Evolutionary conservation across 35 echinoderm and acorn worm genomes (phyloP), one percentile per base, ranked within the genome.

Genomic region (Heliocidaris tuberculata): DNA sequence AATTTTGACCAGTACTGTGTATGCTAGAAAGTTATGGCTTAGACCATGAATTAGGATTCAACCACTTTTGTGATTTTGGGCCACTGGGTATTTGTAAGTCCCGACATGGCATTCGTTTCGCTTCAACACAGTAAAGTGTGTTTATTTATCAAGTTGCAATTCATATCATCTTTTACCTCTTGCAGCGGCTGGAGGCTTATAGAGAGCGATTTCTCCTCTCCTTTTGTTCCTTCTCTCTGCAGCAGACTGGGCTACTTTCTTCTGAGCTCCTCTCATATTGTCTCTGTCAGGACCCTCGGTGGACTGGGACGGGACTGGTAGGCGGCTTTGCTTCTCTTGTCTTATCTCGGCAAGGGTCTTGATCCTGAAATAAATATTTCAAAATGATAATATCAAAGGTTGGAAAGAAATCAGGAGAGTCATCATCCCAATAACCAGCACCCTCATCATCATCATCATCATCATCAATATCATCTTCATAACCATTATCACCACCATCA

Each of bases 131-230:
- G 50, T 52, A 52, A 52, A 52, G 0, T 52, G 6, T 52, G 50
- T 10, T 13, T 13, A 78, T 27, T n/a, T 78, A n/a, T n/a, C 17
- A n/a, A 24, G 65, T 27, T 24, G 27, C 19, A 78, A 78, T 29
- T n/a, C 21, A 27, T 0, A 27, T 78, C 65, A 78, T 48, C 7
- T 27, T 49, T 17, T 93, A 93, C 91, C 91, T 93, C 91, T 52
- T 48, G 91, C n/a, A 93, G 91, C 91, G 16, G 31, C 91, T 59
- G 91, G 91, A n/a, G 91, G 91, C 50, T 93, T 93, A 59, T 93
- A 93, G 48, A 93, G 50, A n/a, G 91, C 91, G 50, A 93, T 93
- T 31, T 93, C 91, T 2, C 47, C 50, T 30, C 50, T 56, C 50
- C 50, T 93, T 13, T 59, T 93, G 15, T 30, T 59, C 50, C 91